Evolutionary conservation across 2,888 invertebrate genomes (phyloP), one percentile per base, ranked within the genome.

Genomic region (Agrochola lychnidis): DNA sequence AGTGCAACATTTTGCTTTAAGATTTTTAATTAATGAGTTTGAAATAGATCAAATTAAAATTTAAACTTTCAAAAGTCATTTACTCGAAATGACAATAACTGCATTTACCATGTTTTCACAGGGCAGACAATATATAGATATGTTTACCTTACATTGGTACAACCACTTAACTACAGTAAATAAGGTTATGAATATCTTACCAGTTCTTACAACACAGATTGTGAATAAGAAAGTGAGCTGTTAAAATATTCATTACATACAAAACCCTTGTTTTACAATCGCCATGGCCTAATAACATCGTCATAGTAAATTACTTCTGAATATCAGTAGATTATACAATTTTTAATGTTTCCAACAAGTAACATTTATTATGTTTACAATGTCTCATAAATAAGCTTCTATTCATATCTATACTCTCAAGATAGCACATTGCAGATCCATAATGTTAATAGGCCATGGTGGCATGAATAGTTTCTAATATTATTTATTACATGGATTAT

Each of bases 131-230:
- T 36, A 36, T 36, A 36, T 36, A 36, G 36, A 36, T 36, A 79
- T 51, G 19, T 73, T 51, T 36, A 74, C 22, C 36, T 36, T 51
- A 57, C 5, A 81, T n/a, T 57, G 25, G 25, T 79, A 51, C 14
- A 73, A 57, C 57, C 14, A 69, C n/a, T 48, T 64, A 78, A 79
- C 79, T 83, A 83, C 78, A 78, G 77, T 77, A 68, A 53, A 81
- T 7, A 36, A 62, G 48, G 19, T 25, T 57, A 57, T 82, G 42
- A 68, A 77, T 82, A 62, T 19, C 57, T 57, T 51, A 82, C 16
- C 64, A 66, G 36, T 75, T 59, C 16, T 40, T 66, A 40, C 12
- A 40, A 66, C 40, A 77, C 4, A 63, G 42, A 48, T 42, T 57
- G 14, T 51, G 56, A n/a, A n/a, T 48, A 63, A 25, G 14, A 76